A percentile compares a stretch with the other conserved stretches of the same genome.
Conservation (phyloP, 2,113 vertebrate species). For the Elachura formosa region DNA sequence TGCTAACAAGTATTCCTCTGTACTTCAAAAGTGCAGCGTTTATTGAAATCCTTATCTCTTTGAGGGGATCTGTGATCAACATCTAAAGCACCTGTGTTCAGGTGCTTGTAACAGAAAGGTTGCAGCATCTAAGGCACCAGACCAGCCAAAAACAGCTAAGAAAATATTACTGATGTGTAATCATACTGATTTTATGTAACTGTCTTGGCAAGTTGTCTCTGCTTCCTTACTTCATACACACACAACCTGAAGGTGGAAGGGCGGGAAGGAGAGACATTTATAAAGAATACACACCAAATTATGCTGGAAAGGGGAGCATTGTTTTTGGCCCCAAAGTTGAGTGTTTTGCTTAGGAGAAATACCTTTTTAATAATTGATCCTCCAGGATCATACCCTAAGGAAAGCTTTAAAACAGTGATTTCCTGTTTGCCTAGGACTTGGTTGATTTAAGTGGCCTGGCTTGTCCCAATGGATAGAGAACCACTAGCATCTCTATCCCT, state of each 20-base stretch:
- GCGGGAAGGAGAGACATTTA: not conserved
- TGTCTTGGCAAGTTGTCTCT: not conserved
- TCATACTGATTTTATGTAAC: not conserved
- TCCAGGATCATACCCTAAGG: not conserved
- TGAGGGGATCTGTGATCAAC: conserved; percentile 8
- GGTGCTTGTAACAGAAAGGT: conserved; percentile 12
- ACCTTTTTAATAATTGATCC: not conserved
- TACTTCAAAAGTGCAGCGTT: conserved; percentile 21
- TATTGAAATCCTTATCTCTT: conserved; percentile 45
- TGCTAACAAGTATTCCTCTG: not conserved
- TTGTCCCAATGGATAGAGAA: not conserved
- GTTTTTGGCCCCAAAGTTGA: not conserved
- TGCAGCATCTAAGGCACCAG: not conserved
- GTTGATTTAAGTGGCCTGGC: not conserved
- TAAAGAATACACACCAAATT: not conserved
- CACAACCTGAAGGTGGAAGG: not conserved
- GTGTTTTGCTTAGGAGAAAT: not conserved
- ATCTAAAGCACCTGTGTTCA: conserved; percentile 22
- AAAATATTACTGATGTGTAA: not conserved
- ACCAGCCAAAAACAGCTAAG: not conserved
- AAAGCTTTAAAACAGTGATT: conserved; percentile 12
- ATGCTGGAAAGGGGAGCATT: not conserved
- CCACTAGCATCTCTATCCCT: not conserved
- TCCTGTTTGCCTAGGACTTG: conserved; percentile 4
- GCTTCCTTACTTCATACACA: not conserved